Conservation (phyloP, 1,140 invertebrate genomes). For the Varroa destructor region DNA sequence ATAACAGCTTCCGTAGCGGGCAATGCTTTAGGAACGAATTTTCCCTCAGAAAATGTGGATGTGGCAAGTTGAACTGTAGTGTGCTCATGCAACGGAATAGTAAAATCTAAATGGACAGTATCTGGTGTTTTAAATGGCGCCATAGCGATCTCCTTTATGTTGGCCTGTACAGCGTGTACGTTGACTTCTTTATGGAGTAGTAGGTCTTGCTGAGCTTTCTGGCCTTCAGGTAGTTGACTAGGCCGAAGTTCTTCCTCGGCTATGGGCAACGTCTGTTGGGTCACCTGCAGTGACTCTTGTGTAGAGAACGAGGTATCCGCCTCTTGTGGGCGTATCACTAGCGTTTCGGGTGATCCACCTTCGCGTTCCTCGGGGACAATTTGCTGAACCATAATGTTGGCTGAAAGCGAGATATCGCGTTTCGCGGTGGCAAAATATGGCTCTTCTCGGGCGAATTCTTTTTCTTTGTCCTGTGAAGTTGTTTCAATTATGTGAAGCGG, state of each 20-base stretch:
- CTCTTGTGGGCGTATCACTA: conserved; percentile 35
- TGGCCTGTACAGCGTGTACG: conserved; percentile 30
- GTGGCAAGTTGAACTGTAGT: conserved; percentile 29
- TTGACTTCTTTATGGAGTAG: conserved; percentile 28
- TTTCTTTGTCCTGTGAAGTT: conserved; percentile 43
- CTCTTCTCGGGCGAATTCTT: conserved; percentile 40
- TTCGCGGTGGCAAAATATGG: conserved; percentile 42
- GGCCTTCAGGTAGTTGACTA: not conserved
- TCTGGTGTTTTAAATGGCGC: conserved; percentile 30
- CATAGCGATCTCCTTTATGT: conserved; percentile 29
- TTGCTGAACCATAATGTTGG: conserved; percentile 44
- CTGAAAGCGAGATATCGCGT: conserved; percentile 41
- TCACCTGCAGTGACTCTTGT: conserved; percentile 33
- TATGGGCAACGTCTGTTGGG: conserved; percentile 10
- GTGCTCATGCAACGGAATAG: conserved; percentile 31
- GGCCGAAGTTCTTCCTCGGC: not conserved
- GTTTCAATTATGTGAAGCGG: conserved; percentile 38
- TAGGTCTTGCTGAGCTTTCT: conserved; percentile 14
- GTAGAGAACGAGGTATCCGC: conserved; percentile 30
- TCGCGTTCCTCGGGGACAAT: conserved; percentile 31
- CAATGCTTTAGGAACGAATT: conserved; percentile 28
- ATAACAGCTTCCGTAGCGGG: conserved; percentile 28
- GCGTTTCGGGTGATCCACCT: conserved; percentile 38
- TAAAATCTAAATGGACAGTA: conserved; percentile 27
- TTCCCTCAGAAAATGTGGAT: conserved; percentile 32